Conservation (phyloP, 2,113 vertebrate species). For the Sardina pilchardus region DNA sequence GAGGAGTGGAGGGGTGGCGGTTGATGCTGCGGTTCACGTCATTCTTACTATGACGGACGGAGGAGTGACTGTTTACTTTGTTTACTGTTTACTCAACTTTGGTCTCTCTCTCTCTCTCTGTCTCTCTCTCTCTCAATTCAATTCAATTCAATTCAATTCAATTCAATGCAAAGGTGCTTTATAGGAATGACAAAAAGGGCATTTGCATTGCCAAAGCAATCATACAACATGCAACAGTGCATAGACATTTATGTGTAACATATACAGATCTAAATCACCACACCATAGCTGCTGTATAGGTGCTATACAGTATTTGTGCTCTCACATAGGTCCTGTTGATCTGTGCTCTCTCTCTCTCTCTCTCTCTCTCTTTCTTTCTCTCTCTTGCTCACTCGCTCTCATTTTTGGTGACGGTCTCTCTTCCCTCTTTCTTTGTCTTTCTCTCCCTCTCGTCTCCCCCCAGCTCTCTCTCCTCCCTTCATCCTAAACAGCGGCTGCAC, state of each 20-base stretch:
- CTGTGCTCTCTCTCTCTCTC: neutral
- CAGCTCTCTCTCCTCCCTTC: neutral
- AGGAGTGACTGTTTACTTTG: neutral
- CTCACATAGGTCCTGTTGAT: too few species aligned
- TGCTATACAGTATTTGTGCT: too few species aligned
- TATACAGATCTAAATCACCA: too few species aligned
- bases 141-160: too few species aligned
- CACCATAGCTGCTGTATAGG: too few species aligned
- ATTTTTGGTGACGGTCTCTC: neutral
- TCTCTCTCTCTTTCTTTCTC: constrained; percentile 14
- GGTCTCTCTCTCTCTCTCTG: neutral
- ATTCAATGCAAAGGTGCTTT: too few species aligned
- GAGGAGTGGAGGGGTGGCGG: neutral
- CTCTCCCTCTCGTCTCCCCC: neutral
- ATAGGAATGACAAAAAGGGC: too few species aligned
- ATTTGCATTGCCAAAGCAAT: too few species aligned
- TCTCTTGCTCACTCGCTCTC: too few species aligned
- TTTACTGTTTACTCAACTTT: neutral
- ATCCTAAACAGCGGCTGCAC: neutral
- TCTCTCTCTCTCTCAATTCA: neutral
- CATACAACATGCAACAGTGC: too few species aligned
- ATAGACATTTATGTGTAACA: too few species aligned
- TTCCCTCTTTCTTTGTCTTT: neutral
- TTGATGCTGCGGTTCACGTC: neutral
- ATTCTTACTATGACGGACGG: neutral